phyloP scores from a whole-genome alignment of 92 coral and sea anemone genomes.

The Umimayanthus kanabou region DNA sequence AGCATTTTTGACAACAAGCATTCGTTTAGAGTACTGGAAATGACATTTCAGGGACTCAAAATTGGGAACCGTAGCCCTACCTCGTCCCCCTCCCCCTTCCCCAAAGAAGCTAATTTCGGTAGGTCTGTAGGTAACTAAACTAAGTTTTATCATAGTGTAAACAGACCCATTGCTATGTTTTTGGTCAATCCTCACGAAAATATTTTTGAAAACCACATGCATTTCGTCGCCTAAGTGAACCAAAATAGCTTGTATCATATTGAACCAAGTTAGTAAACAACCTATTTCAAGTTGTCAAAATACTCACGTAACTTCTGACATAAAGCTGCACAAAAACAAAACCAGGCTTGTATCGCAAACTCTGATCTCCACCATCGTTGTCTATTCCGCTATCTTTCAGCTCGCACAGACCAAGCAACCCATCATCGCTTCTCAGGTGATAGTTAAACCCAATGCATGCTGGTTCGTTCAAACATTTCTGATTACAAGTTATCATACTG shows the following conservation, averaged over 20 bases:
- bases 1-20: no score
- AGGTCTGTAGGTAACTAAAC: no score
- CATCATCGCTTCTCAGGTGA: constrained; percentile 2
- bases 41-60: no score
- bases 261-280: neutral
- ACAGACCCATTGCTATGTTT: no score
- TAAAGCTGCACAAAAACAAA: neutral
- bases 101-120: no score
- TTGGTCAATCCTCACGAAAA: neutral
- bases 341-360: neutral
- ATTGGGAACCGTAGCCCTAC: no score
- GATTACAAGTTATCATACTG: constrained; percentile 13
- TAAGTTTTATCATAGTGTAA: no score
- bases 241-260: neutral
- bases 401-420: neutral
- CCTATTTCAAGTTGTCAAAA: neutral
- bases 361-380: neutral
- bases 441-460: neutral
- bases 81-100: no score
- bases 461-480: constrained; percentile 5
- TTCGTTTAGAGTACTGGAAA: no score
- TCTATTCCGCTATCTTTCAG: neutral
- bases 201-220: no score
- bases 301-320: neutral
- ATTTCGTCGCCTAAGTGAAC: neutral